Percentiles rank a stretch among this genome's conserved stretches.
Evolutionary conservation across 2,888 invertebrate species (phyloP).

Genomic region (Adelognathus sp.): DNA sequence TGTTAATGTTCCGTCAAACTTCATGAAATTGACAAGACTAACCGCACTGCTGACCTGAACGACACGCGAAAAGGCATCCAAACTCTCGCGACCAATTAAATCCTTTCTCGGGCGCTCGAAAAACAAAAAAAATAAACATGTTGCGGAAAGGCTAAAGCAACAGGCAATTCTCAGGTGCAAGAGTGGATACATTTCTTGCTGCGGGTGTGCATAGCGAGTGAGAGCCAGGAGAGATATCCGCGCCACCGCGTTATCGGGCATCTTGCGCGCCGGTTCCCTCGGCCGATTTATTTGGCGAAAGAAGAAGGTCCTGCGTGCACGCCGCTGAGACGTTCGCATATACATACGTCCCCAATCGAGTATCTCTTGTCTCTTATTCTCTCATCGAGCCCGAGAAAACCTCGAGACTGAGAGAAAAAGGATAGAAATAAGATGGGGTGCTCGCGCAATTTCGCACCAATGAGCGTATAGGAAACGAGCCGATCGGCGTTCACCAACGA

Average conservation of each 20-base stretch:
- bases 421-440: conserved; percentile 49
- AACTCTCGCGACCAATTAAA: conserved; percentile 52
- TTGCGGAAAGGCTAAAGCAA: conserved; percentile 15
- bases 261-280: conserved; percentile 50
- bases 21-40: too few relatives aligned
- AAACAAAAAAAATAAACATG: conserved; percentile 20
- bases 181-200: conserved; percentile 54
- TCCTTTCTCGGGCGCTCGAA: conserved; percentile 30
- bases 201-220: conserved; percentile 33
- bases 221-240: conserved; percentile 48
- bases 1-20: too few relatives aligned
- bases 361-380: neutral
- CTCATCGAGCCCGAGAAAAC: conserved; percentile 36
- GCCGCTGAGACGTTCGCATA: neutral
- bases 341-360: neutral
- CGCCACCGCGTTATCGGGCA: conserved; percentile 55
- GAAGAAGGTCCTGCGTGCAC: conserved; percentile 49
- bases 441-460: conserved; percentile 33
- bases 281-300: conserved; percentile 57
- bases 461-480: conserved; percentile 35
- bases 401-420: conserved; percentile 6
- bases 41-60: neutral
- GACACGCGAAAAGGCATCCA: conserved; percentile 20
- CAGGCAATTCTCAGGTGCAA: conserved; percentile 51
- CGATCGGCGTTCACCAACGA: conserved; percentile 52